Base-by-base conservation (phyloP, 2,797 vertebrate genomes). In the Simalia tracyae region DNA sequence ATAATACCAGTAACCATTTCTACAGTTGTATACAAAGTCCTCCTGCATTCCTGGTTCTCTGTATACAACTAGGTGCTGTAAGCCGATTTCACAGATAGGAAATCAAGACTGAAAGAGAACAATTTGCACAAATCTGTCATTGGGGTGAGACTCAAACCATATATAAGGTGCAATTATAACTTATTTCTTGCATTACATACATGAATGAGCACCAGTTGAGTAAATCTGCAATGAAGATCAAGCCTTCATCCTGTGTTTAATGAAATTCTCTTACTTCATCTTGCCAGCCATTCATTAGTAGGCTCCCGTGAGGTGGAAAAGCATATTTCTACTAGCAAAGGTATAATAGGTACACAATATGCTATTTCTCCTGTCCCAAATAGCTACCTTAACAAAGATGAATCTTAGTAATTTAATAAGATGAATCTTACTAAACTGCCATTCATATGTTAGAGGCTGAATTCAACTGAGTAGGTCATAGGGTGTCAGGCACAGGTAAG, bases 1-100 rank as follows among this genome's bases (percentile, higher is more conserved):
- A 92, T 88, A 66, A 92, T 88, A 93, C 81, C 87, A 92, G 91
- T 54, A 88, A 3, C 72, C 5, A 61, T 68, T 81, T 28, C 59
- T 31, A 64, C 60, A 91, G 60, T 28, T 1, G 46, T 85, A n/a
- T 12, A n/a, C 24, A 59, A 46, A n/a, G 10, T 28, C n/a, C 46
- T 64, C 57, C 68, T 56, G 36, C 9, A 22, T 4, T 10, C 63
- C 54, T 57, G 9, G 17, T 22, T 60, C 64, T 76, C 28, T 68
- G 60, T 86, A 36, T 66, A 15, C 46, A 24, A 36, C 50, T 22
- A 61, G 46, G 24, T 15, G 11, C 28, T 24, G 36, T 85, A 56
- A 57, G 15, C 14, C 15, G 28, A 24, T 87, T 87, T 66, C 57
- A 76, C 64, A 91, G 63, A 72, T 59, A 24, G 6, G 3, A 72